Evolutionary conservation across 2,888 invertebrate species (phyloP).

Genomic region (Aproaerema taeniolella): DNA sequence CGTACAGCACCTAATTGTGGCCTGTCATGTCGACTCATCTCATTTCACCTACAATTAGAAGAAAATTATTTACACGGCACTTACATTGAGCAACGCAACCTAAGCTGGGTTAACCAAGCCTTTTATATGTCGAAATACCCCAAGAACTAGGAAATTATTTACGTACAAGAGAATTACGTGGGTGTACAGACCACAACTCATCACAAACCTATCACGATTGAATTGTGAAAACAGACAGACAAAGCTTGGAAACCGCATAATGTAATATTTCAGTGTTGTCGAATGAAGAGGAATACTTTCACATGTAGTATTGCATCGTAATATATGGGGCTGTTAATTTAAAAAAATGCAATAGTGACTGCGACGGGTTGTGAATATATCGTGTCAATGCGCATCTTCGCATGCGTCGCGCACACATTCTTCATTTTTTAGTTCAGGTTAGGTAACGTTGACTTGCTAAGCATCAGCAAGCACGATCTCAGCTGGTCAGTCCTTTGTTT

Average conservation of each 20-base stretch:
- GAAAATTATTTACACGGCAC: conserved; percentile 23
- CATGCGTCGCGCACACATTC: no score
- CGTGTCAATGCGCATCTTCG: conserved; percentile 22
- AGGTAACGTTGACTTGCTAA: conserved; percentile 31
- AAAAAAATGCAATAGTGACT: conserved; percentile 11
- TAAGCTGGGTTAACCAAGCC: conserved; percentile 1
- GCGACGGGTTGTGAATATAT: conserved; percentile 3
- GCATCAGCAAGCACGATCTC: conserved; percentile 32
- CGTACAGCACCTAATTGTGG: conserved; percentile 35
- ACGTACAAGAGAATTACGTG: conserved; percentile 22
- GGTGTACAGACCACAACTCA: conserved; percentile 35
- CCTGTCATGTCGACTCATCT: conserved; percentile 33
- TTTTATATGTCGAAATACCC: conserved; percentile 9
- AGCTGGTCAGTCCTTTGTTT: conserved; percentile 24
- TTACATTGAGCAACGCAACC: conserved; percentile 21
- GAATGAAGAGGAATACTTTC: conserved; percentile 28
- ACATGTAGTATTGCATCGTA: conserved; percentile 20
- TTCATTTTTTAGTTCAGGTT: no score
- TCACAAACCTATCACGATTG: conserved; percentile 35
- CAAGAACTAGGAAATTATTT: conserved; percentile 25
- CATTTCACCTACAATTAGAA: conserved; percentile 32
- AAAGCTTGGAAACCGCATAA: conserved; percentile 22
- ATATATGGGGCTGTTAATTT: conserved; percentile 19
- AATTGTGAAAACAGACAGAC: conserved; percentile 26
- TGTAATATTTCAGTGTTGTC: conserved; percentile 25